phyloP scores from a whole-genome alignment of 2,888 invertebrate genomes.

The Parelbella ahira region DNA sequence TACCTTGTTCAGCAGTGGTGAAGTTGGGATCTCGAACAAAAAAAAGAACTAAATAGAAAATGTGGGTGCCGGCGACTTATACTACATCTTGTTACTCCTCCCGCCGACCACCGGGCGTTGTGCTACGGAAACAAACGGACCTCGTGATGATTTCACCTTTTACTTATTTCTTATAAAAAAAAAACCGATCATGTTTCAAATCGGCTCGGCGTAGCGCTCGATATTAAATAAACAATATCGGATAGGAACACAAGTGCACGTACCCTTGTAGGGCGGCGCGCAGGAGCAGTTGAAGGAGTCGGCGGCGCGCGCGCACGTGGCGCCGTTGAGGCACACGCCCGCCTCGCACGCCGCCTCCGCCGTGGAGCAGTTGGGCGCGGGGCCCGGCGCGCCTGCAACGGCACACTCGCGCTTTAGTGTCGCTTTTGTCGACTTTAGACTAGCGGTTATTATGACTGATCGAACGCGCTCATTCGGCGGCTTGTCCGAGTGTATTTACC shows the following conservation, averaged over 20 bases:
- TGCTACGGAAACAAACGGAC: slow-evolving; percentile 24
- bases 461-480: too few relatives aligned
- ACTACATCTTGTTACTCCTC: slow-evolving; percentile 27
- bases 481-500: slow-evolving; percentile 70
- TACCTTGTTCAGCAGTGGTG: slow-evolving; percentile 10
- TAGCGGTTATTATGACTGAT: too few relatives aligned
- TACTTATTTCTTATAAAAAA: too few relatives aligned
- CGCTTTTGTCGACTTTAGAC: too few relatives aligned
- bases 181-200: too few relatives aligned
- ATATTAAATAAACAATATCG: too few relatives aligned
- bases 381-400: slow-evolving; percentile 54
- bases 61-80: slow-evolving; percentile 20
- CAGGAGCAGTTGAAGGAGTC: slow-evolving; percentile 86
- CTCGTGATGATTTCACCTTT: neutral
- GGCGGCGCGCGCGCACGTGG: slow-evolving; percentile 80
- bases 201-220: too few relatives aligned
- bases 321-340: slow-evolving; percentile 88
- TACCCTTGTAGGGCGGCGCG: slow-evolving; percentile 85
- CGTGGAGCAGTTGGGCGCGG: slow-evolving; percentile 57
- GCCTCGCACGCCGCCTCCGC: slow-evolving; percentile 80
- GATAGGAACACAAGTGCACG: too few relatives aligned
- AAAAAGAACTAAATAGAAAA: slow-evolving; percentile 16
- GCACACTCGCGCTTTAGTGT: too few relatives aligned
- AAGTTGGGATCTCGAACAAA: slow-evolving; percentile 8
- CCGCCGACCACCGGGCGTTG: slow-evolving; percentile 7